Evolutionary conservation across 2,113 vertebrate genomes (phyloP), one percentile per base, ranked within the genome.

Genomic region (Andinoacara biseriatus): DNA sequence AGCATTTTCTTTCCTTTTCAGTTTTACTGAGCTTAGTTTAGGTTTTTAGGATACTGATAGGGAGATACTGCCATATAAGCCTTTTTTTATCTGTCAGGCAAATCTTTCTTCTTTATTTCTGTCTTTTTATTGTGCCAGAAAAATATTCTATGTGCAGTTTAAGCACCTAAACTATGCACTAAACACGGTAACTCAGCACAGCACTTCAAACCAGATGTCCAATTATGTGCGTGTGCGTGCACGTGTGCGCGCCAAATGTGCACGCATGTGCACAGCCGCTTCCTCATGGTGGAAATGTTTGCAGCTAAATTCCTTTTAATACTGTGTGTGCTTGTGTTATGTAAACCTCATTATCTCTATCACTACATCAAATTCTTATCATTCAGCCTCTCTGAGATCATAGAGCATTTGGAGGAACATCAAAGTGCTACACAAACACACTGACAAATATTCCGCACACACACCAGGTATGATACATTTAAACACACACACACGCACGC

Each of bases 311-410:
- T 86, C 58, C 79, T 80, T 43, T 58, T 69, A 76, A 76, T 72
- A 17, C 58, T 49, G 18, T 24, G 57, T 26, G 33, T 26, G 38
- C 78, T 59, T 62, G 4, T 80, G 75, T 92, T 90, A 87, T 81
- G 83, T 84, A 87, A 93, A 88, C 80, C 88, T 90, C 85, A 93
- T 91, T 92, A 90, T 91, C 86, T 89, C 52, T 87, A 82, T 93
- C 87, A 86, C 77, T 86, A 90, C 78, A 93, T 92, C 79, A 75
- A 58, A 89, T 90, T 90, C 80, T 84, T 89, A 88, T 91, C 60
- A 86, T 91, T 86, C 89, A 87, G 89, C 87, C 74, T 85, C 89
- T 83, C 59, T 31, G 87, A 90, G 85, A 88, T 89, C 87, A 78
- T 35, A 40, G 52, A 90, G 77, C 80, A 82, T 76, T 89, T 82